A percentile compares a stretch with the other conserved stretches of the same genome.
These are phyloP conservation scores for Nannospalax galili DNA, from an alignment of 2,113 vertebrate genomes.

Conservation along the genomic window DNA sequence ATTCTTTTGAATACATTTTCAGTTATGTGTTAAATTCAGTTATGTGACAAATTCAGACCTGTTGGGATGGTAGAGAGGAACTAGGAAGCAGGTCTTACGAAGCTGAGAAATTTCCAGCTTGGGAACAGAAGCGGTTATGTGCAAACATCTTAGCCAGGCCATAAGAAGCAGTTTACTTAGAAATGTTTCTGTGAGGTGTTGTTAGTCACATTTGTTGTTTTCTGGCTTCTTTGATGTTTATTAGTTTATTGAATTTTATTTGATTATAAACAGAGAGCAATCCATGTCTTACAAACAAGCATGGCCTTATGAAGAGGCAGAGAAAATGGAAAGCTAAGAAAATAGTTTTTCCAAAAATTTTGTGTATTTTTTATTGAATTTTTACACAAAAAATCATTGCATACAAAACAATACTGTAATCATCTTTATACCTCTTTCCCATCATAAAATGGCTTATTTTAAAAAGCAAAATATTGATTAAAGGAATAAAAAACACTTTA, in stretches of 20 bases:
- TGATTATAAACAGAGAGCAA: not conserved
- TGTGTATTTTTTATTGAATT: too few relatives aligned
- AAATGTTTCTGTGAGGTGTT: not conserved
- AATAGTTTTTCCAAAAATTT: too few relatives aligned
- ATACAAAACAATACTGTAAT: too few relatives aligned
- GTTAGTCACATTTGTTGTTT: not conserved
- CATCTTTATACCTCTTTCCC: too few relatives aligned
- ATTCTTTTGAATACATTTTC: not conserved
- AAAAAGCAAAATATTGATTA: not conserved
- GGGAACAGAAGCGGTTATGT: not conserved
- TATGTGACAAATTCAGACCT: not conserved
- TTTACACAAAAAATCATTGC: too few relatives aligned
- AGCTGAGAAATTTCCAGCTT: not conserved
- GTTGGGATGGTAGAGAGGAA: not conserved
- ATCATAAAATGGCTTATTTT: rapidly evolving
- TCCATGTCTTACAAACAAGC: not conserved
- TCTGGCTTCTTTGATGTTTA: not conserved
- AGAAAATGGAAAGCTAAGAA: not conserved
- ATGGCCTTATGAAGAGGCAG: not conserved
- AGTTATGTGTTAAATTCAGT: not conserved
- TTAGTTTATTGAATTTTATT: constrained; percentile 20
- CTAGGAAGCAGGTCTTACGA: not conserved
- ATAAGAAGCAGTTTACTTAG: not conserved
- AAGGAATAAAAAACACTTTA: not conserved
- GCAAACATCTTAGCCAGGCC: not conserved